Evolutionary conservation across 2,888 invertebrate genomes (phyloP).

Genomic region (Oscheius sp.): DNA sequence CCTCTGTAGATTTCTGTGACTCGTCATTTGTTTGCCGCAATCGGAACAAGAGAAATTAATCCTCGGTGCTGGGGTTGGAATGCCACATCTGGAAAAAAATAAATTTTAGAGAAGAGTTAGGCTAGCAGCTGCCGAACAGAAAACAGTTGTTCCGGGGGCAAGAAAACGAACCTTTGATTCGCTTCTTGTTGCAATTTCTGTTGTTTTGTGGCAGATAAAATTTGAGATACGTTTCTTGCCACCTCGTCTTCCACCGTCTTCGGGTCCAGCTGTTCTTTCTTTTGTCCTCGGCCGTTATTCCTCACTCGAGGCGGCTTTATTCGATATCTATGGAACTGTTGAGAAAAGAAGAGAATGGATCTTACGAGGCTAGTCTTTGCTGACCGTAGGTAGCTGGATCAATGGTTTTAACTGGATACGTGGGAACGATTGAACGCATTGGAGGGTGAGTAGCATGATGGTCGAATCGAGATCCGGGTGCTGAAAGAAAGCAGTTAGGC

Average conservation of each 20-base stretch:
- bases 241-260: constrained; percentile 47
- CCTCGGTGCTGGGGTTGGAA: not conserved
- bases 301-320: constrained; percentile 21
- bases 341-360: not conserved
- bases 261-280: constrained; percentile 45
- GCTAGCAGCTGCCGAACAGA: constrained; percentile 1
- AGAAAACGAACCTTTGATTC: constrained; percentile 27
- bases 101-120: constrained; percentile 8
- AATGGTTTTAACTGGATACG: constrained; percentile 32
- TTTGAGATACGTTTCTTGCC: constrained; percentile 51
- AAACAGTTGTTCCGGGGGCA: constrained; percentile 16
- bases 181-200: constrained; percentile 38
- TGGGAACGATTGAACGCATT: constrained; percentile 20
- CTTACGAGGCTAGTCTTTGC: constrained; percentile 27
- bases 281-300: constrained; percentile 21
- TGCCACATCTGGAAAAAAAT: constrained; percentile 27
- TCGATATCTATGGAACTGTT: not conserved
- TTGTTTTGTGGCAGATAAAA: constrained; percentile 46
- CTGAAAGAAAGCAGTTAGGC: not conserved
- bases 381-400: constrained; percentile 20
- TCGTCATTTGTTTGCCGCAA: constrained; percentile 35
- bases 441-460: constrained; percentile 6
- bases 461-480: constrained; percentile 20
- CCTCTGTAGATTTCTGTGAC: constrained; percentile 32
- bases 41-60: constrained; percentile 29